A percentile compares a stretch with the other conserved stretches of the same genome.
phyloP scores from a whole-genome alignment of 2,113 vertebrate genomes.

The Columbina picui region DNA sequence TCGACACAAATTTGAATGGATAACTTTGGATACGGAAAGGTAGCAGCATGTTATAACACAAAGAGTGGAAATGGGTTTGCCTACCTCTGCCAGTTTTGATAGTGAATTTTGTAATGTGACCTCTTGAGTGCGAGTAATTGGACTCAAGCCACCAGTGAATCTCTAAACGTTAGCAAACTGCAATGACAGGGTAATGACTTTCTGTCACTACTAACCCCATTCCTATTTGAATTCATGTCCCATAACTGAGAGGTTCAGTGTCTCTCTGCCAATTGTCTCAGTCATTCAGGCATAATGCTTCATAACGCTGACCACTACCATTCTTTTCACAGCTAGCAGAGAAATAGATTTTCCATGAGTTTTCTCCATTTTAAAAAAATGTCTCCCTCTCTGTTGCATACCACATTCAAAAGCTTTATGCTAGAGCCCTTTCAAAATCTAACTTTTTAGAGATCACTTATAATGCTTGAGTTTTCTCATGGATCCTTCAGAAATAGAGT shows the following conservation, averaged over 20 bases:
- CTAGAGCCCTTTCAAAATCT: not conserved
- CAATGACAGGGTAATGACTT: conserved; percentile 58
- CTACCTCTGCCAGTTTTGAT: not conserved
- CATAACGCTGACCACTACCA: not conserved
- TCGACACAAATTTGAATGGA: not conserved
- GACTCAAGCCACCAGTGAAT: conserved; percentile 45
- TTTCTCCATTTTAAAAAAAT: not conserved
- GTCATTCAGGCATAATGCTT: not conserved
- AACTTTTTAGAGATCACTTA: not conserved
- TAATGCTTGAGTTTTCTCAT: not conserved
- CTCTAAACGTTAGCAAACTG: conserved; percentile 40
- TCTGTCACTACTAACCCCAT: conserved; percentile 61
- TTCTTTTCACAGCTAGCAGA: not conserved
- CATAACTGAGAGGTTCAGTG: conserved; percentile 48
- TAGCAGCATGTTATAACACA: not conserved
- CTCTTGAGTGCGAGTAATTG: not conserved
- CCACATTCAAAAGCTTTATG: not conserved
- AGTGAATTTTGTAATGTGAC: not conserved
- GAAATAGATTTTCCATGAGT: not conserved
- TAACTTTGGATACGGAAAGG: not conserved
- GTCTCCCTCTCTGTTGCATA: not conserved
- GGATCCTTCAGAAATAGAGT: not conserved
- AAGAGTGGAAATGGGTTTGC: not conserved
- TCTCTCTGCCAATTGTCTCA: conserved; percentile 36
- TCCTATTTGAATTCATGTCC: conserved; percentile 52